These are phyloP conservation scores for Drosophila maculinotata DNA, from an alignment of 2,888 invertebrate genomes.

Conservation along the genomic window DNA sequence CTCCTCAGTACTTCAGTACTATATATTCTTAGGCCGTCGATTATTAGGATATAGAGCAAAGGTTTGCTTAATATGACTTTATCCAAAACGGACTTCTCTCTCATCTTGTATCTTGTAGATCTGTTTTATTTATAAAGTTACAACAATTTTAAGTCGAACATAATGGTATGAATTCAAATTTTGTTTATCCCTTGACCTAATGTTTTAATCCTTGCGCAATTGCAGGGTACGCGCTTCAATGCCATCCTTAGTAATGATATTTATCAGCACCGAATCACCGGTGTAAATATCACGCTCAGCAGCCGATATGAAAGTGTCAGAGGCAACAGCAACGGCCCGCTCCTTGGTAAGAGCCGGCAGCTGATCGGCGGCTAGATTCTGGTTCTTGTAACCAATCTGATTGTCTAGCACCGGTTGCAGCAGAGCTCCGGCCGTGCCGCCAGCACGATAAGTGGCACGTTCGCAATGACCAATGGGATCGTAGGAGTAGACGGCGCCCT, in stretches of 20 bases:
- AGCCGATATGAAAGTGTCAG: slow-evolving; percentile 98
- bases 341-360: slow-evolving; percentile 89
- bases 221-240: slow-evolving; percentile 90
- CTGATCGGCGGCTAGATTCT: slow-evolving; percentile 86
- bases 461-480: slow-evolving; percentile 99
- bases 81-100: neutral
- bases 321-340: slow-evolving; percentile 93
- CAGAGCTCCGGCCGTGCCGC: slow-evolving; percentile 95
- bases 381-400: slow-evolving; percentile 96
- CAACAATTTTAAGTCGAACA: slow-evolving; percentile 63
- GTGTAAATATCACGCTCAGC: slow-evolving; percentile 99
- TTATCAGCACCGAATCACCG: slow-evolving; percentile 95
- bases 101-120: slow-evolving; percentile 29
- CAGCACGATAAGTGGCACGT: slow-evolving; percentile 92
- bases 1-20: too few relatives aligned
- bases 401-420: slow-evolving; percentile 98
- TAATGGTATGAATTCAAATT: slow-evolving; percentile 29
- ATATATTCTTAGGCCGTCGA: too few relatives aligned
- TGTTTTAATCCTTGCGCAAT: slow-evolving; percentile 93
- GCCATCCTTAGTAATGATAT: slow-evolving; percentile 95
- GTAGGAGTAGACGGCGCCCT: slow-evolving; percentile 97
- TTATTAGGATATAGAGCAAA: too few relatives aligned
- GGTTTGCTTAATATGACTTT: too few relatives aligned
- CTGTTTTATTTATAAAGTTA: slow-evolving; percentile 56
- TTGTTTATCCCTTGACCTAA: slow-evolving; percentile 9